Conservation (phyloP, 2,797 vertebrate genomes). For the Cheirogaleus major region DNA sequence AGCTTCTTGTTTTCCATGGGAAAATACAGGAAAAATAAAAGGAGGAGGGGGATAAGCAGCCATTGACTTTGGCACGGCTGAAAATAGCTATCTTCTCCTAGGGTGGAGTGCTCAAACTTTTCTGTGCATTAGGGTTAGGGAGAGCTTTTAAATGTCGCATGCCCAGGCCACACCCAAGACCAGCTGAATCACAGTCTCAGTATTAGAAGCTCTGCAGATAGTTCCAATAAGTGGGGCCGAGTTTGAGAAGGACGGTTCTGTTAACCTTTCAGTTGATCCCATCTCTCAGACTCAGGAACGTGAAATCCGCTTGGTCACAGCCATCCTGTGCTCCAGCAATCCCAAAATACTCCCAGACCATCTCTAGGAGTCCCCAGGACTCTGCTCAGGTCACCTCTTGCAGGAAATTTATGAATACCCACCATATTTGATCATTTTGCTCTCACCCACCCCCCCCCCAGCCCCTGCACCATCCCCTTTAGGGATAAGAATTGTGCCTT, state of each 20-base stretch:
- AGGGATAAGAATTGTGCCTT: background rate
- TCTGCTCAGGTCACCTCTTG: background rate
- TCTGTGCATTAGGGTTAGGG: background rate
- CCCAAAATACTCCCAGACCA: background rate
- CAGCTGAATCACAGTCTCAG: no score
- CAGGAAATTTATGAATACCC: rapidly evolving
- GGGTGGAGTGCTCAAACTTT: background rate
- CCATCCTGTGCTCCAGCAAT: no score
- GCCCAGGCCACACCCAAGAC: background rate
- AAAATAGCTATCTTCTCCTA: background rate
- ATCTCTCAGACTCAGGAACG: rapidly evolving
- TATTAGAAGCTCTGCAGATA: background rate
- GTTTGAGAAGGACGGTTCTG: background rate
- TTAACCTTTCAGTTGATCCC: background rate
- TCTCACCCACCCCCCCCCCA: no score
- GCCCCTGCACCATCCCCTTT: background rate
- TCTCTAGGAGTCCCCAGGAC: background rate
- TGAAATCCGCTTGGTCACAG: rapidly evolving
- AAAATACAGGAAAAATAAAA: background rate
- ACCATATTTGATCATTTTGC: background rate
- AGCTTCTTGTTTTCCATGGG: background rate
- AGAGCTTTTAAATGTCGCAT: background rate
- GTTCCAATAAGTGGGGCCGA: rapidly evolving
- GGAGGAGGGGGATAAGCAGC: background rate
- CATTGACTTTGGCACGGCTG: background rate